Evolutionary conservation across 2,797 vertebrate genomes (phyloP).

Genomic region (Xerus rutilus): DNA sequence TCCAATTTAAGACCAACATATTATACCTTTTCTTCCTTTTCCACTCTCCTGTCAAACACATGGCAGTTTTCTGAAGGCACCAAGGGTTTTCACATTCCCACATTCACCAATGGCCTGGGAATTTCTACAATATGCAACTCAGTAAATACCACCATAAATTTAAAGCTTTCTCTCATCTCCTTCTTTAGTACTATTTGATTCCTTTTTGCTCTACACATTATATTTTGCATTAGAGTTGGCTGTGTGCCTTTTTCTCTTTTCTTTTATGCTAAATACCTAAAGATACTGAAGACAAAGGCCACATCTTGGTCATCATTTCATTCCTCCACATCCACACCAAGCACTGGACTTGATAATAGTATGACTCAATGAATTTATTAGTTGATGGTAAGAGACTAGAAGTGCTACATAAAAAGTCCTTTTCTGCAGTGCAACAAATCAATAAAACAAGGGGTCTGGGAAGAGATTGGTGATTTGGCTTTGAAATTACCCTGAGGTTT

Average conservation of each 20-base stretch:
- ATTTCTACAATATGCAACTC: neutral
- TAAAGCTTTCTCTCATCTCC: neutral
- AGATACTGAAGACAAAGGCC: neutral
- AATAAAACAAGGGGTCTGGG: neutral
- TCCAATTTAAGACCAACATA: neutral
- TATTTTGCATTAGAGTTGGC: neutral
- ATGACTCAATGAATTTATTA: neutral
- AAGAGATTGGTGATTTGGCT: neutral
- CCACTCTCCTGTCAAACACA: neutral
- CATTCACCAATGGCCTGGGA: neutral
- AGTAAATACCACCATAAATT: neutral
- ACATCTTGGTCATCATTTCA: neutral
- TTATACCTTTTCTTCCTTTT: neutral
- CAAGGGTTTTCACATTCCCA: neutral
- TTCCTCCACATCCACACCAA: neutral
- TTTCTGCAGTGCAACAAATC: neutral
- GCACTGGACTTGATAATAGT: neutral
- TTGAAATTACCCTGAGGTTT: conserved; percentile 36
- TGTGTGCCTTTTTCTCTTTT: neutral
- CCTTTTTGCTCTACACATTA: neutral
- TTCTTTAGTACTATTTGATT: neutral
- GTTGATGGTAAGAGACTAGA: neutral
- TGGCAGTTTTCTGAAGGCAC: neutral
- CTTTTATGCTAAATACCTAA: neutral
- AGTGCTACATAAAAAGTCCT: neutral